Percentiles rank a stretch among this genome's conserved stretches.
phyloP scores from a whole-genome alignment of 2,113 vertebrate genomes.

The Tenebrosternarchus preto region DNA sequence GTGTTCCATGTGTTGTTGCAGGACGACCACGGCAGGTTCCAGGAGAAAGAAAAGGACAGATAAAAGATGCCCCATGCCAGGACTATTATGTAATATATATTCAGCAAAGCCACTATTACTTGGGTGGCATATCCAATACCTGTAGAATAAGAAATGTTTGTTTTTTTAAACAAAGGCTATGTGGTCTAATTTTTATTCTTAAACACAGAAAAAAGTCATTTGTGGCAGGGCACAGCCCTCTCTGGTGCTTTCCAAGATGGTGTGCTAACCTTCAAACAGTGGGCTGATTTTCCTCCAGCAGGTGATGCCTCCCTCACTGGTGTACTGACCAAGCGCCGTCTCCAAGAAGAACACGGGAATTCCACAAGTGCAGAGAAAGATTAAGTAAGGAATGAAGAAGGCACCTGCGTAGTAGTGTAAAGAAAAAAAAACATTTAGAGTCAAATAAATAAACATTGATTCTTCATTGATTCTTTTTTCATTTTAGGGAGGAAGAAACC shows the following conservation, averaged over 20 bases:
- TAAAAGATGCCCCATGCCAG: constrained; percentile 95
- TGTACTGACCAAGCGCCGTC: constrained; percentile 90
- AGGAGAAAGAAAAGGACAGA: constrained; percentile 87
- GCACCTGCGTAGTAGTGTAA: constrained; percentile 75
- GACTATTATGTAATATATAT: constrained; percentile 92
- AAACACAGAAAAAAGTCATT: neutral
- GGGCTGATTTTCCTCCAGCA: constrained; percentile 93
- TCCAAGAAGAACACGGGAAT: constrained; percentile 93
- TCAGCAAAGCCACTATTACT: constrained; percentile 85
- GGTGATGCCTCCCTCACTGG: constrained; percentile 89
- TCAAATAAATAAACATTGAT: neutral
- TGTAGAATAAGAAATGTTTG: constrained; percentile 54
- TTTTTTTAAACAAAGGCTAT: neutral
- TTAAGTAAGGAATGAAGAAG: constrained; percentile 96
- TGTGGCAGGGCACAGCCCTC: neutral
- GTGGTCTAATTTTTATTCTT: neutral
- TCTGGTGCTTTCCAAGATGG: neutral
- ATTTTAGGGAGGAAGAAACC: neutral
- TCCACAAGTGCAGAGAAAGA: constrained; percentile 93
- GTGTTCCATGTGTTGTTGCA: constrained; percentile 94
- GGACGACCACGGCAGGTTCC: constrained; percentile 88
- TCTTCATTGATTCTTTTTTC: neutral
- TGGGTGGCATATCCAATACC: constrained; percentile 93
- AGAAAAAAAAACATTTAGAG: neutral
- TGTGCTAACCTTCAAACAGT: constrained; percentile 87